phyloP scores from a whole-genome alignment of 2,797 vertebrate species.

The Octomys mimax region DNA sequence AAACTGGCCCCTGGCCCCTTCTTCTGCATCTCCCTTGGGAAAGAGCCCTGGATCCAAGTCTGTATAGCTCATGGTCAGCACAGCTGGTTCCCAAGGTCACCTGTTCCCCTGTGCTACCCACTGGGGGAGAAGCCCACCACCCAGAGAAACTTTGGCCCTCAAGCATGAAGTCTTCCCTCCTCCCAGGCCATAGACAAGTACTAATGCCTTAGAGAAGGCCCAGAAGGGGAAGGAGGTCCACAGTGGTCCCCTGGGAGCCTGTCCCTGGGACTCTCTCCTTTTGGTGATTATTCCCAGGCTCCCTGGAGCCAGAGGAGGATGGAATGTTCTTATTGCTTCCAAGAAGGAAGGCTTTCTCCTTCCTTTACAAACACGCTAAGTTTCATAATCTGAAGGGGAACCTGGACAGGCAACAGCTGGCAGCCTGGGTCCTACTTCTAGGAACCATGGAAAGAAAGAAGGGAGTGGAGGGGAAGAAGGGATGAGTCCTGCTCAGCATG shows the following conservation, averaged over 20 bases:
- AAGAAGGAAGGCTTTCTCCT: slow-evolving; percentile 78
- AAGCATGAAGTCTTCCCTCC: not conserved
- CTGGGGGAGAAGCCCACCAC: not conserved
- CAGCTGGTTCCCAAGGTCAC: not conserved
- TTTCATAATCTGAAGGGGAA: slow-evolving; percentile 73
- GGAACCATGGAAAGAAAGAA: not conserved
- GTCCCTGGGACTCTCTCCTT: slow-evolving; percentile 73
- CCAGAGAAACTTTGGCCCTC: not conserved
- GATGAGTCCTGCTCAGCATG: not conserved
- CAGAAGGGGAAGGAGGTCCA: not conserved
- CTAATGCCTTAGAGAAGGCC: not conserved
- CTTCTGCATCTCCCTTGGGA: not conserved
- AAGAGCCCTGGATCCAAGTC: not conserved
- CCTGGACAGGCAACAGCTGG: slow-evolving; percentile 69
- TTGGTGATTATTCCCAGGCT: slow-evolving; percentile 82
- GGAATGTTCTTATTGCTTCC: slow-evolving; percentile 78
- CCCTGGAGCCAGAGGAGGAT: slow-evolving; percentile 80
- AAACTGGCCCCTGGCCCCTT: not conserved
- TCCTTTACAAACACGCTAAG: slow-evolving; percentile 80
- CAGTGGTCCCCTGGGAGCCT: not conserved
- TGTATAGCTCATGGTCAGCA: not conserved
- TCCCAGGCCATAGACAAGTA: not conserved
- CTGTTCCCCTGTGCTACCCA: not conserved
- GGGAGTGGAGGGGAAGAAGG: not conserved
- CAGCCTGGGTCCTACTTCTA: slow-evolving; percentile 60